Evolutionary conservation across 2,113 vertebrate genomes (phyloP), one percentile per base, ranked within the genome.

Genomic region (Xyrauchen texanus): DNA sequence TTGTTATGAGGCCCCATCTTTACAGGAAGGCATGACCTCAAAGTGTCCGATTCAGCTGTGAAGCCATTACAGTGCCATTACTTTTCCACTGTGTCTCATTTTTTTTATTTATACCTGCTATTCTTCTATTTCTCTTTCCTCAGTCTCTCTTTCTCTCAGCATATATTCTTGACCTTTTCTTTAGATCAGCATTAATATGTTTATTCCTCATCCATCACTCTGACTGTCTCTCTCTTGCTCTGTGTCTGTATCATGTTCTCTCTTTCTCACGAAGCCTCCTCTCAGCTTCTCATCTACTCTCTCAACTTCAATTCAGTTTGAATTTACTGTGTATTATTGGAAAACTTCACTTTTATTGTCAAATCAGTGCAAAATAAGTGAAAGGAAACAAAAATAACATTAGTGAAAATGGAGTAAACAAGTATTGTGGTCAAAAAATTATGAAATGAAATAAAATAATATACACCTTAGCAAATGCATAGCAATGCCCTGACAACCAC

Each of bases 131-230:
- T 13, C 53, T 46, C 9, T 71, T 46, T 13, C 53, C 9, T 72
- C 55, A 46, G 55, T 60, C 5, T 45, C 42, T 60, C 49, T 53
- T 47, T 10, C 42, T 5, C 53, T 72, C 69, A 47, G 69, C 8
- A 16, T 72, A 44, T 60, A 53, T 16, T 42, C n/a, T 72, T 47
- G 53, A 72, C 55, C 73, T 87, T 82, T 83, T 85, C 72, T 76
- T 70, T 68, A 85, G 75, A 81, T 86, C 84, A 83, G 74, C 55
- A 4, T 74, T 45, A 80, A 60, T 79, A 63, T 83, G 77, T 69
- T 78, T 79, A 81, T 68, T 34, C 55, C 34, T 16, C 46, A 47
- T 78, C 64, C 21, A 49, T 78, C 76, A 72, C 42, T 46, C 55
- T 58, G 57, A 21, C 13, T 74, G 15, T 15, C 42, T 45, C 21